These are phyloP conservation scores for Gulo gulo DNA, from an alignment of 2,113 vertebrate species.

Conservation along the genomic window DNA sequence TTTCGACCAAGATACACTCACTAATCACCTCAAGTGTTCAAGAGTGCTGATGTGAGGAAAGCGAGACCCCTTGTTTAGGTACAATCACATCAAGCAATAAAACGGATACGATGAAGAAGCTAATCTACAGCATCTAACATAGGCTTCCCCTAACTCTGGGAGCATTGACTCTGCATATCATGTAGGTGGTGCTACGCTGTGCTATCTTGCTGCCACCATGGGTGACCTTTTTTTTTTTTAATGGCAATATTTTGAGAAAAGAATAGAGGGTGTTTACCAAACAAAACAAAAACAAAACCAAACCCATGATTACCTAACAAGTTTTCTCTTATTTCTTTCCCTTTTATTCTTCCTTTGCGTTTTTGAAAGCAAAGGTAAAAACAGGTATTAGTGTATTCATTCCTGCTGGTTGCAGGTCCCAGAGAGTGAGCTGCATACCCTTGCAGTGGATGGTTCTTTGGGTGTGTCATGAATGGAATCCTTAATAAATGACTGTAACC, in stretches of 20 bases:
- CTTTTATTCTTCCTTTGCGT: neutral
- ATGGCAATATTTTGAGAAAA: neutral
- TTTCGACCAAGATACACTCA: neutral
- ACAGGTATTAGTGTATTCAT: neutral
- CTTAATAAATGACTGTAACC: neutral
- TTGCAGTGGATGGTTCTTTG: neutral
- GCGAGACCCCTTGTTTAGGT: neutral
- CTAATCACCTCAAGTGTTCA: neutral
- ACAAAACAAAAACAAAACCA: no score
- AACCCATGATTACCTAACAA: neutral
- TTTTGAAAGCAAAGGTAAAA: neutral
- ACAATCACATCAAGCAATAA: neutral
- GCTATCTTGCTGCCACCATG: neutral
- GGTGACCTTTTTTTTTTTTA: neutral
- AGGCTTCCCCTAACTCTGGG: no score
- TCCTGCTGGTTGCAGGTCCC: neutral
- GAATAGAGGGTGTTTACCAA: neutral
- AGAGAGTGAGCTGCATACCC: neutral
- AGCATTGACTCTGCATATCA: fast-evolving
- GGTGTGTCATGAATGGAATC: neutral
- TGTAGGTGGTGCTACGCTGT: fast-evolving
- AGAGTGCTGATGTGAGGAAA: neutral
- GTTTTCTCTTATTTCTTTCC: neutral
- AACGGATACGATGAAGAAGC: neutral
- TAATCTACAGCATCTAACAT: fast-evolving